Base-by-base conservation (phyloP, 2,888 invertebrate genomes). In the Lochmaea crataegi region DNA sequence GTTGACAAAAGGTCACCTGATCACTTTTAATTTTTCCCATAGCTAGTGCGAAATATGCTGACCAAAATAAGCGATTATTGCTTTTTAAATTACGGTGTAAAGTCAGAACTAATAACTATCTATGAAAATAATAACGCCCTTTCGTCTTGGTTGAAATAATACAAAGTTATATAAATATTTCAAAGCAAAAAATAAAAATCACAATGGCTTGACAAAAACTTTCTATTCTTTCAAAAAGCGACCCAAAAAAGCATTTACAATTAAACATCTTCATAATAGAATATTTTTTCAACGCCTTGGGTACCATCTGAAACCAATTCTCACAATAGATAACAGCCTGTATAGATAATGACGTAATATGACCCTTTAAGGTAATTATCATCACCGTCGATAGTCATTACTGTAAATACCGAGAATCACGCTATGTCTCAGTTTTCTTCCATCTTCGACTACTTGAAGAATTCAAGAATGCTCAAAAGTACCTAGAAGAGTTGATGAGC, bases 331-430 rank as follows among this genome's bases (percentile, higher is more conserved):
- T 53, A 53, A 53, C 7, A 53, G n/a, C 2, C 2, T 53, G 53
- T 18, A 18, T 53, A 53, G 53, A 18, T 51, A 51, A 51, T 53
- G 18, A 53, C 16, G 16, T 53, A 53, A 53, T 16, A 18, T 53
- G 53, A 18, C 16, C 53, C 16, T 57, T 57, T 64, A 65, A 45
- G 56, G 57, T 70, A 70, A 70, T 42, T 41, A 32, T 57, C n/a
- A 70, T 70, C 64, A 60, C 56, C 70, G 64, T 53, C 57, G 57
- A 64, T 65, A 53, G 64, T 70, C 64, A 65, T 65, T 64, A 65
- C 70, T 65, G 32, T 70, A 70, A 70, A 70, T 63, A 63, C 61
- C 42, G 16, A 38, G 61, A 63, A 63, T 42, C 61, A 63, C 61
- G 61, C 61, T 18, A 42, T 18, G 53, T 63, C 41, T 63, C 42